Evolutionary conservation across 2,888 invertebrate genomes (phyloP), one percentile per base, ranked within the genome.

Genomic region (Hirtodrosophila duncani): DNA sequence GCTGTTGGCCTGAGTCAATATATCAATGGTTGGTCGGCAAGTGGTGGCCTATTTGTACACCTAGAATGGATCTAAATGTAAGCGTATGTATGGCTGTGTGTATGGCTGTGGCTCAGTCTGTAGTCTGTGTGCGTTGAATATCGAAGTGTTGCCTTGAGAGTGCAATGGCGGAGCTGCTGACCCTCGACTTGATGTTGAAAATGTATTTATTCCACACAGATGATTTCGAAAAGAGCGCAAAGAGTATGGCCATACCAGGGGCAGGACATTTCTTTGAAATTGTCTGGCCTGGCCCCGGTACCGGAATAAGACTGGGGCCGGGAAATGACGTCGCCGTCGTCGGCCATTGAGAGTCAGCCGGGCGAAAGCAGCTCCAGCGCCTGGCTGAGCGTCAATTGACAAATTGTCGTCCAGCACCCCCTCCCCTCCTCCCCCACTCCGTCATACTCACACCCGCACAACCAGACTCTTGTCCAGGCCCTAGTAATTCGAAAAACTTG

Each of bases 141-240:
- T n/a, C n/a, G n/a, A n/a, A n/a, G n/a, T n/a, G n/a, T n/a, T n/a
- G n/a, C n/a, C n/a, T n/a, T n/a, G n/a, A n/a, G n/a, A 21, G 14
- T 9, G 9, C 27, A 7, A 20, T 23, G 5, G 30, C 18, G 34
- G 14, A 16, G 4, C 13, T 6, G 34, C n/a, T n/a, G 9, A 26
- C 17, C 36, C 26, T 23, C 20, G 34, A 23, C 42, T 63, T 63
- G 55, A 51, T 59, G 56, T 37, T 61, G 49, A 61, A 44, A 69
- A 78, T 78, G 79, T 72, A 61, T 72, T 72, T 78, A 72, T 72
- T 72, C 72, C 72, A 66, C 70, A 31, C 42, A 74, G 79, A 67
- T 72, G 72, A 70, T 57, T 67, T 70, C 58, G 24, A 74, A 72
- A 64, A 51, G 70, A 66, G 59, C 69, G n/a, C 72, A 77, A 72